Evolutionary conservation across 2,113 vertebrate species (phyloP), one percentile per base, ranked within the genome.

Genomic region (Leucosticte australis): DNA sequence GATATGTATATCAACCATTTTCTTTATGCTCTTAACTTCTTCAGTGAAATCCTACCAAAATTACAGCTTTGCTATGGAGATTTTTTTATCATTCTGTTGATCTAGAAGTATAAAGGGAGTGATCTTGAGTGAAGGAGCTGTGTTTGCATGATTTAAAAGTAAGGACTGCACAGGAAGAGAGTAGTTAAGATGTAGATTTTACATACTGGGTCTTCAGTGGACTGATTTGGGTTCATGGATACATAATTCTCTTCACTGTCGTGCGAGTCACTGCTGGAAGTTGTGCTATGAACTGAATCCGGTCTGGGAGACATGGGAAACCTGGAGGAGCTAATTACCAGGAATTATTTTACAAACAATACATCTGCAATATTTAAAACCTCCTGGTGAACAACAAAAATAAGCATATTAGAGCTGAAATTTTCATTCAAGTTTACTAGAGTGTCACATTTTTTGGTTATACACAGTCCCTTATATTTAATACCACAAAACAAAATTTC

Each of bases 161-260:
- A 96, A 95, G 90, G 87, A 88, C 57, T 70, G 82, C 89, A 84
- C 71, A 93, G 88, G 90, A 92, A 97, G 86, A 97, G 89, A 97
- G 89, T 97, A 95, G 96, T 79, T 87, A 92, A 96, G 80, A 96
- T 2, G 90, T 67, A 98, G 97, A 95, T 96, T 97, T 96, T 98
- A 99, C 99, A 97, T 99, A 99, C 99, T 96, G 98, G 97, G 96
- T 99, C 99, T 96, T 99, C 99, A 97, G 98, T 93, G 96, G 99
- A 97, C 93, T 98, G 98, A 98, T 98, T 99, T 98, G 99, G 98
- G 94, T 98, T 98, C 99, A 99, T 99, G 98, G 98, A 95, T 95
- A 99, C 99, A 96, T 99, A 99, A 98, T 99, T 99, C 97, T 99
- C 99, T 90, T 99, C 99, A 94, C 98, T 99, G 96, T 99, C 99